These are phyloP conservation scores for Sylvia borin DNA, from an alignment of 2,797 vertebrate genomes.

Conservation along the genomic window DNA sequence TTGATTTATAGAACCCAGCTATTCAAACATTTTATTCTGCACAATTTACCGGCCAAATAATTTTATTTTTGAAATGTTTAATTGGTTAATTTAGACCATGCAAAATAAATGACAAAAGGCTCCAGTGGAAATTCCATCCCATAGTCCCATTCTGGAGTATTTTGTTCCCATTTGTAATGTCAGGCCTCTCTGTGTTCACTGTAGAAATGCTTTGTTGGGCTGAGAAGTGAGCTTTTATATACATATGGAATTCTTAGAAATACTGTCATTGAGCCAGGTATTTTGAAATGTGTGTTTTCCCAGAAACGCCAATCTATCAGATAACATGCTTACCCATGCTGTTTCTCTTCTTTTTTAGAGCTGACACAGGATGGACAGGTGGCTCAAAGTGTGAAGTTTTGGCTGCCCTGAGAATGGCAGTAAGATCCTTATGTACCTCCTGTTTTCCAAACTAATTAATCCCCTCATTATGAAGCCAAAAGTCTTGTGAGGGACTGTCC, in stretches of 20 bases:
- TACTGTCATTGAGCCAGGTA: constrained; percentile 27
- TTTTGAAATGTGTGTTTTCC: constrained; percentile 12
- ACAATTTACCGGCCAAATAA: constrained; percentile 29
- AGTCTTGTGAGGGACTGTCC: not conserved
- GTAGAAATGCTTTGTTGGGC: not conserved
- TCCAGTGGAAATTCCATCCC: constrained; percentile 5
- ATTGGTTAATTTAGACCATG: constrained; percentile 60
- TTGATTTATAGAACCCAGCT: constrained; percentile 63
- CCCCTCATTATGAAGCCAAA: not conserved
- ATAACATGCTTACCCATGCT: not conserved
- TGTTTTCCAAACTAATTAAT: not conserved
- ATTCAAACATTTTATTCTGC: constrained; percentile 63
- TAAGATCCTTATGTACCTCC: not conserved
- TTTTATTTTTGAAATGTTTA: constrained; percentile 63
- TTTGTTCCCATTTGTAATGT: constrained; percentile 36
- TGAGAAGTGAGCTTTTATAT: not conserved
- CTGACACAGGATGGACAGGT: not conserved
- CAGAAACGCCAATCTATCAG: not conserved
- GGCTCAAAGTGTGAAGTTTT: not conserved
- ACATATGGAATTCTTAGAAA: constrained; percentile 44
- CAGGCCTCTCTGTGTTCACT: not conserved
- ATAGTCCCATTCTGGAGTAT: constrained; percentile 16
- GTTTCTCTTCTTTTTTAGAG: not conserved
- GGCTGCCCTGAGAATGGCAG: not conserved
- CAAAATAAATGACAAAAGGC: constrained; percentile 17